Evolutionary conservation across 2,797 vertebrate genomes (phyloP).

Genomic region (Platyrinchus mystaceus): DNA sequence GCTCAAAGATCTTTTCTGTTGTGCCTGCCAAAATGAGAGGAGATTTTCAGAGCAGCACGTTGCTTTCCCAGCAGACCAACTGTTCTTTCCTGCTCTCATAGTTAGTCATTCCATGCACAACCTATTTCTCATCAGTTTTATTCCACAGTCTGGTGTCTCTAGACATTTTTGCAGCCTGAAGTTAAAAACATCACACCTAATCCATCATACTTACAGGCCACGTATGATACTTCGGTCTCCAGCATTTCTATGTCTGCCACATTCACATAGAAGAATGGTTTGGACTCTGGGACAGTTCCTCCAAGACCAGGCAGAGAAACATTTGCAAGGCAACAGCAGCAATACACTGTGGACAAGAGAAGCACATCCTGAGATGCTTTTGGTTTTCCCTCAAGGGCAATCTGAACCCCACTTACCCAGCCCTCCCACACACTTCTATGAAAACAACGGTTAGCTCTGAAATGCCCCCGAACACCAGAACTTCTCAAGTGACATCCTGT

Average conservation of each 20-base stretch:
- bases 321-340: conserved; percentile 96
- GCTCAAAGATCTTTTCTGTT: conserved; percentile 98
- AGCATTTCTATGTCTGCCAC: conserved; percentile 93
- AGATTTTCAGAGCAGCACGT: background rate
- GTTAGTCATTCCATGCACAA: background rate
- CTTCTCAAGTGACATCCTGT: background rate
- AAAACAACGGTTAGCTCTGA: background rate
- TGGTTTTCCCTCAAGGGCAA: background rate
- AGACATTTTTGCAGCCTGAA: conserved; percentile 5
- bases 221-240: conserved; percentile 92
- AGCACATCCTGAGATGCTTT: background rate
- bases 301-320: conserved; percentile 93
- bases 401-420: background rate
- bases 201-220: conserved; percentile 89
- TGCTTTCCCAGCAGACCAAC: background rate
- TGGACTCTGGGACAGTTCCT: conserved; percentile 88
- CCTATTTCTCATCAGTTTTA: background rate
- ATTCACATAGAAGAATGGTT: conserved; percentile 98
- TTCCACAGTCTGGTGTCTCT: background rate
- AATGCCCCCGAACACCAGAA: background rate
- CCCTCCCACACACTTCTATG: background rate
- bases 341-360: conserved; percentile 84
- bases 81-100: background rate
- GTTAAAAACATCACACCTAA: background rate
- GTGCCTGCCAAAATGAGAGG: conserved; percentile 81